phyloP scores from a whole-genome alignment of 2,888 invertebrate species.

The Hetaerina titia region DNA sequence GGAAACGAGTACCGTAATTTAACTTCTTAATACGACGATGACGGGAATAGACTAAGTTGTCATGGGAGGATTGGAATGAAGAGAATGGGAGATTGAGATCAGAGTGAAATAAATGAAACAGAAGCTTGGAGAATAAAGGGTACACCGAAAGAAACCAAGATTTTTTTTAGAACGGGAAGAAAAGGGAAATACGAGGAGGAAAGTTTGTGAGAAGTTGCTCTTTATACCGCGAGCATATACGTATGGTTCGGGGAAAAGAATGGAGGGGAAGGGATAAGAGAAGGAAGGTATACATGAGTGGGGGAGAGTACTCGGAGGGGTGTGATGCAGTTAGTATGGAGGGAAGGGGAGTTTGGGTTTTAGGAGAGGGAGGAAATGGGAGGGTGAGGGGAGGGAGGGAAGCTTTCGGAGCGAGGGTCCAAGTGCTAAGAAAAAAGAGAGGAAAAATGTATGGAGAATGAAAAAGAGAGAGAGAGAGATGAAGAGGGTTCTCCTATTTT shows the following conservation, averaged over 20 bases:
- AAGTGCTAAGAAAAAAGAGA: neutral
- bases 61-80: no score
- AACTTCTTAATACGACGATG: no score
- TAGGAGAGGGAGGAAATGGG: conserved; percentile 9
- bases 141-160: neutral
- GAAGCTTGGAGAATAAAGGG: neutral
- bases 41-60: no score
- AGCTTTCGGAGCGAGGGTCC: neutral
- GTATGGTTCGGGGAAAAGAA: neutral
- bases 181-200: neutral
- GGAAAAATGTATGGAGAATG: neutral
- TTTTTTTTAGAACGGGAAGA: neutral
- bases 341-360: neutral
- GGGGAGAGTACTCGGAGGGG: neutral
- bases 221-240: neutral
- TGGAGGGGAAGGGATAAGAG: neutral
- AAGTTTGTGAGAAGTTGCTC: neutral
- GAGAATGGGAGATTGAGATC: neutral
- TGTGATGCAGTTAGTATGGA: conserved; percentile 48
- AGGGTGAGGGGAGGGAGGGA: neutral
- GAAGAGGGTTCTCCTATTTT: neutral
- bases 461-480: neutral
- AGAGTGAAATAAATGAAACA: neutral
- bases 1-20: no score
- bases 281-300: neutral